Percentiles rank a stretch among this genome's conserved stretches.
These are phyloP conservation scores for Drosophila aldrichi DNA, from an alignment of 2,888 invertebrate species.

Conservation along the genomic window DNA sequence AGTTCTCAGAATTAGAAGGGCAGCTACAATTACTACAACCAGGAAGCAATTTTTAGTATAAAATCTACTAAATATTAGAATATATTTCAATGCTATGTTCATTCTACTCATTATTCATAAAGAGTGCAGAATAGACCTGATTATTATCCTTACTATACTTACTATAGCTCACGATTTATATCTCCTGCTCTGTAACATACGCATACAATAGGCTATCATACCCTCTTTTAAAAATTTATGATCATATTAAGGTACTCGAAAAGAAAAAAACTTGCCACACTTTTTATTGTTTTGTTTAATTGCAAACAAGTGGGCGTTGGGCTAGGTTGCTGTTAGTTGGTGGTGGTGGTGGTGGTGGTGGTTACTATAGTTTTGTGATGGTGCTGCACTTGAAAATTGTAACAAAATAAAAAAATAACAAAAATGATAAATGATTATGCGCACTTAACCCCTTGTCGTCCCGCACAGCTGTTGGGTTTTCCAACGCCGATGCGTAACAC, in stretches of 20 bases:
- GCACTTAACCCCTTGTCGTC: constrained; percentile 70
- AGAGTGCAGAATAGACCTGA: too few species aligned
- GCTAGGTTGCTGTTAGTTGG: constrained; percentile 11
- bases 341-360: constrained; percentile 1
- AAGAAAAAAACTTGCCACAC: constrained; percentile 38
- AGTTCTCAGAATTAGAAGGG: too few species aligned
- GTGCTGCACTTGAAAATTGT: constrained; percentile 73
- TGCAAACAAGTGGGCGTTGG: constrained; percentile 64
- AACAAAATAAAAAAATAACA: too few species aligned
- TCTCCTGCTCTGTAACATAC: too few species aligned
- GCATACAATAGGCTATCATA: background rate
- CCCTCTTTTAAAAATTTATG: background rate
- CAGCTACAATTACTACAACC: too few species aligned
- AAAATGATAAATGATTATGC: constrained; percentile 78
- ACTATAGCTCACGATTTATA: background rate
- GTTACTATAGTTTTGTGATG: constrained; percentile 21
- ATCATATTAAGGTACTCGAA: background rate
- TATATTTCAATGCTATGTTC: too few species aligned
- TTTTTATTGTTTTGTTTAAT: constrained; percentile 77
- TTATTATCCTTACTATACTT: too few species aligned
- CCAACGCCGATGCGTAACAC: constrained; percentile 65
- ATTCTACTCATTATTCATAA: too few species aligned
- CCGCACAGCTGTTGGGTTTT: constrained; percentile 75
- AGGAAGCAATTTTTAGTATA: too few species aligned
- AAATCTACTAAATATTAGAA: too few species aligned